These are phyloP conservation scores for Odontocerum albicorne DNA, from an alignment of 2,888 invertebrate species.

Conservation along the genomic window DNA sequence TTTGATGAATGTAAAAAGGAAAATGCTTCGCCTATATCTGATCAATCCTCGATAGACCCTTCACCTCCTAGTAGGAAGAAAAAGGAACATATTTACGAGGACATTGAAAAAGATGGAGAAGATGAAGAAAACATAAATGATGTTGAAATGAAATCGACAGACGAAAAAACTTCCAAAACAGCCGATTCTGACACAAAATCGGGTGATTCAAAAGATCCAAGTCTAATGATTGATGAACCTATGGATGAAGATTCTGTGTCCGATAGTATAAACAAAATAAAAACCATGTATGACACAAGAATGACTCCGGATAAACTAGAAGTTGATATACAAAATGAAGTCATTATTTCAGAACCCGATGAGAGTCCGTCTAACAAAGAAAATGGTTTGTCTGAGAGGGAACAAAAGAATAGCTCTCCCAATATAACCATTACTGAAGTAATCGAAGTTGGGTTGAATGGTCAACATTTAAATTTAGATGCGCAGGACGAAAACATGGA, in stretches of 20 bases:
- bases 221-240: constrained; percentile 49
- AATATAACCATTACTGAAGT: constrained; percentile 57
- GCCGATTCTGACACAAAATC: constrained; percentile 44
- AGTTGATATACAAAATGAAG: constrained; percentile 46
- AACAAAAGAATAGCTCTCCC: constrained; percentile 44
- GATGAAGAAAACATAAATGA: constrained; percentile 42
- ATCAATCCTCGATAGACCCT: constrained; percentile 40
- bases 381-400: constrained; percentile 10
- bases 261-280: constrained; percentile 28
- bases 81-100: constrained; percentile 65
- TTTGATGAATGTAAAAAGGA: not conserved
- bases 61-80: constrained; percentile 55
- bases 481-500: constrained; percentile 4
- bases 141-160: not conserved
- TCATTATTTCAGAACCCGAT: constrained; percentile 48
- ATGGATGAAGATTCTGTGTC: constrained; percentile 37
- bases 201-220: constrained; percentile 53
- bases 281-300: constrained; percentile 30
- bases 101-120: constrained; percentile 57
- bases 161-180: not conserved
- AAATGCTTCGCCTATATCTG: constrained; percentile 37
- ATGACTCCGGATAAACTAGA: constrained; percentile 39
- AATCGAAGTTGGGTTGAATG: constrained; percentile 48
- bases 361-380: constrained; percentile 38
- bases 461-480: constrained; percentile 13